Base-by-base conservation (phyloP, 2,113 vertebrate genomes). In the Catharus minimus region DNA sequence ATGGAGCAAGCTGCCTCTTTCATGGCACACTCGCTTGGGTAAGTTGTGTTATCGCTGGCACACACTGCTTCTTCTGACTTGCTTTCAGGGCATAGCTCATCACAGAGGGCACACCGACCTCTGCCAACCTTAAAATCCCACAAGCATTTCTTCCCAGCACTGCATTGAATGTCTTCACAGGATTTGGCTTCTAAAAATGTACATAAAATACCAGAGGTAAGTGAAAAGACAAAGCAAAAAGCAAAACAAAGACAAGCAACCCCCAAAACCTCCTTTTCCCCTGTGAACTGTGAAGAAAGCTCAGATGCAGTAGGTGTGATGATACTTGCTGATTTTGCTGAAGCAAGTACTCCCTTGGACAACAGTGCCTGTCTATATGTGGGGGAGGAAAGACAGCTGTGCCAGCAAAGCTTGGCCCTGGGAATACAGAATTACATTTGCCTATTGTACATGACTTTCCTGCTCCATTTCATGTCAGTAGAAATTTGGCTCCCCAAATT, bases 31-130 rank as follows among this genome's bases (percentile, higher is more conserved):
- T 99, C 98, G 61, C 98, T 99, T 89, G 99, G 98, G 23, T 99
- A 99, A 27, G 99, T 99, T 94, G 98, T 98, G 96, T 99, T 99
- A 98, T 99, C 98, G 4, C 99, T 99, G 98, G 99, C 99, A 74
- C 99, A 99, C 94, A 99, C 99, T 10, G 98, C 97, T 96, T 99
- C 99, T 1, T 99, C 98, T 22, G 98, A 98, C 95, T 98, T 98
- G 96, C 98, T 98, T 90, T 99, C 98, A 6, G 98, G 98, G 96
- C 99, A 99, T 19, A 95, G 79, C 97, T 99, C 98, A 32, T 98
- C 97, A 7, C 99, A 99, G 94, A 98, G 96, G 13, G 98, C 98
- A 7, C 99, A 99, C 58, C 98, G 99, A 64, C 99, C 99, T 93
- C 99, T 98, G 95, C 98, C 98, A 97, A 99, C 98, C 91, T 98